phyloP scores from a whole-genome alignment of 2,113 vertebrate genomes.

The Percina caprodes region DNA sequence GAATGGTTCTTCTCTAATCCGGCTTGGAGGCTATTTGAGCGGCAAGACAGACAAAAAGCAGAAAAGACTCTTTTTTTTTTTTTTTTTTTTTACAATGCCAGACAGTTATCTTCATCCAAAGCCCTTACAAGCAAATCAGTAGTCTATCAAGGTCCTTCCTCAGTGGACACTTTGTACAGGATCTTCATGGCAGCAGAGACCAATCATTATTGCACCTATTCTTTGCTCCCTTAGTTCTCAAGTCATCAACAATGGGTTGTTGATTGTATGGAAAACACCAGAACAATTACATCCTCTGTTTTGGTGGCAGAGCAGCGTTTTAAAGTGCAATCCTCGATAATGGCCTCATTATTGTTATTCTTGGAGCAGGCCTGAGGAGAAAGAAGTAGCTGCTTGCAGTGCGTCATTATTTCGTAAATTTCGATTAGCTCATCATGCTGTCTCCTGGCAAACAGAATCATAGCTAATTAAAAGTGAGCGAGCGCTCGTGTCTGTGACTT shows the following conservation, averaged over 20 bases:
- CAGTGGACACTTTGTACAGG: conserved; percentile 91
- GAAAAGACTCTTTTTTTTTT: conserved; percentile 58
- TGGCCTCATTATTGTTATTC: conserved; percentile 99
- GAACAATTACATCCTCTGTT: conserved; percentile 98
- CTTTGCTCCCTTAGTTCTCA: conserved; percentile 94
- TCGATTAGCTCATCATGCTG: conserved; percentile 98
- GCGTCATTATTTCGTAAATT: conserved; percentile 98
- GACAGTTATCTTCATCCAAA: conserved; percentile 94
- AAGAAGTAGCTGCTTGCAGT: conserved; percentile 92
- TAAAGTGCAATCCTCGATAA: conserved; percentile 97
- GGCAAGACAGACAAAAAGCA: conserved; percentile 73
- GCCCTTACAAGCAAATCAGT: conserved; percentile 90
- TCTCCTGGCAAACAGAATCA: conserved; percentile 93
- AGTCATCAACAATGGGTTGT: conserved; percentile 98
- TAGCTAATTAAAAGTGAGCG: conserved; percentile 93
- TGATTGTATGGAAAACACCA: conserved; percentile 99
- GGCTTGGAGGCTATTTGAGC: conserved; percentile 77
- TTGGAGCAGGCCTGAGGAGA: conserved; percentile 92
- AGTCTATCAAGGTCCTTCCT: conserved; percentile 94
- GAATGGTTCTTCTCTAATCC: conserved; percentile 74
- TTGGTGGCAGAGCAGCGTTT: conserved; percentile 93
- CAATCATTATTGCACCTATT: conserved; percentile 96
- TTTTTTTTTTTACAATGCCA: conserved; percentile 77
- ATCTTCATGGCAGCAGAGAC: conserved; percentile 91
- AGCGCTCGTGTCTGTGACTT: conserved; percentile 92